Conservation (phyloP, 1,140 invertebrate species). For the Achroia grisella region DNA sequence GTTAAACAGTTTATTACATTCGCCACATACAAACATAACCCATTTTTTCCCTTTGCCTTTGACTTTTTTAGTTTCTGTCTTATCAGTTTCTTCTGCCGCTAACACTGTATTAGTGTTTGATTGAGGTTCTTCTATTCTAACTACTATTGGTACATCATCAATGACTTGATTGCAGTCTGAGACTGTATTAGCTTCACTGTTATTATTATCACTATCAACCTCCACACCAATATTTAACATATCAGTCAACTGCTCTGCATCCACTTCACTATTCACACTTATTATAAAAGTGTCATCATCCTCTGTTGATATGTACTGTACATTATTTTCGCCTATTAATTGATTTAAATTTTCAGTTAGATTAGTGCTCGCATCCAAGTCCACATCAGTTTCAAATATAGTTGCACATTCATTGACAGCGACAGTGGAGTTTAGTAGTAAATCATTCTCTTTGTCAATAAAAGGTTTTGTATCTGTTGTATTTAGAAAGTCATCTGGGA, state of each 20-base stretch:
- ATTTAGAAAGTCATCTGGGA: slow-evolving; percentile 51
- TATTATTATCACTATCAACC: slow-evolving; percentile 19
- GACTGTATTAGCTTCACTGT: slow-evolving; percentile 10
- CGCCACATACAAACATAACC: slow-evolving; percentile 37
- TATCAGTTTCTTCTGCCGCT: neutral
- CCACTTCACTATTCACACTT: slow-evolving; percentile 63
- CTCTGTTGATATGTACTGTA: slow-evolving; percentile 65
- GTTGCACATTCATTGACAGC: slow-evolving; percentile 55
- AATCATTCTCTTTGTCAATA: slow-evolving; percentile 22
- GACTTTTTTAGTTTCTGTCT: slow-evolving; percentile 12
- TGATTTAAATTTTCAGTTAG: slow-evolving; percentile 65
- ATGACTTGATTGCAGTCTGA: slow-evolving; percentile 8
- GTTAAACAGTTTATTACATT: slow-evolving; percentile 54
- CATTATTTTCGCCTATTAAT: slow-evolving; percentile 60
- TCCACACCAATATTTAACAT: slow-evolving; percentile 57
- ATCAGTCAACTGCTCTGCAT: slow-evolving; percentile 56
- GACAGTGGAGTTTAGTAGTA: slow-evolving; percentile 17
- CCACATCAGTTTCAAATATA: slow-evolving; percentile 65
- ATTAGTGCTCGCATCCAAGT: slow-evolving; percentile 59
- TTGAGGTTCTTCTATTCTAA: slow-evolving; percentile 19
- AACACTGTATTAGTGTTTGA: slow-evolving; percentile 1
- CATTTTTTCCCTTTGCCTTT: slow-evolving; percentile 22
- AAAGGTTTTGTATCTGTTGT: slow-evolving; percentile 19
- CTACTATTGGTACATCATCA: slow-evolving; percentile 18
- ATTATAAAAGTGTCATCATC: slow-evolving; percentile 69